Percentiles rank a stretch among this genome's conserved stretches.
Evolutionary conservation across 2,888 invertebrate species (phyloP).

Genomic region (Oscheius sp.): DNA sequence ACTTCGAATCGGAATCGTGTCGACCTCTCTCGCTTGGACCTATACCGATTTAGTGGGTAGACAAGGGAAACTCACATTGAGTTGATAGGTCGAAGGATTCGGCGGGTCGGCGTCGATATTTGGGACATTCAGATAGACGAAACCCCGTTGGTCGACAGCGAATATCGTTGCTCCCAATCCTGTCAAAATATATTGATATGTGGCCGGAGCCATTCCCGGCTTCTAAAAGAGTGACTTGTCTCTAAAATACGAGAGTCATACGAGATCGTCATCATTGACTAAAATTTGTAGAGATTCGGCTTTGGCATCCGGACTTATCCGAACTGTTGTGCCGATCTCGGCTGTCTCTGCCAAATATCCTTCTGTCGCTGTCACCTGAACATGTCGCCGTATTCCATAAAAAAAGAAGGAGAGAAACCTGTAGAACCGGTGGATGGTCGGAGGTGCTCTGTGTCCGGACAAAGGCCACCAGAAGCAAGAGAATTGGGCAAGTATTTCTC

Average conservation of each 20-base stretch:
- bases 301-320: slow-evolving; percentile 61
- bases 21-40: slow-evolving; percentile 73
- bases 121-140: slow-evolving; percentile 70
- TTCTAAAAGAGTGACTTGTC: slow-evolving; percentile 55
- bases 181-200: slow-evolving; percentile 73
- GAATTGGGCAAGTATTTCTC: background rate
- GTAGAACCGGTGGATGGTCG: slow-evolving; percentile 29
- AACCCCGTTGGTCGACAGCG: slow-evolving; percentile 72
- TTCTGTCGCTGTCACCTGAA: slow-evolving; percentile 66
- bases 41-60: slow-evolving; percentile 31
- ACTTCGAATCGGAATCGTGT: slow-evolving; percentile 67
- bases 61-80: slow-evolving; percentile 58
- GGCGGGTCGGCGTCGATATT: slow-evolving; percentile 69
- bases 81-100: slow-evolving; percentile 67
- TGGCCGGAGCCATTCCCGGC: slow-evolving; percentile 73
- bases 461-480: slow-evolving; percentile 5
- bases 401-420: background rate
- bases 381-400: too few species aligned
- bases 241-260: slow-evolving; percentile 38
- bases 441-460: slow-evolving; percentile 20
- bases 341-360: slow-evolving; percentile 71
- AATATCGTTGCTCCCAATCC: slow-evolving; percentile 72
- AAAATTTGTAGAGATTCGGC: slow-evolving; percentile 70
- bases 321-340: slow-evolving; percentile 70
- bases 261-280: slow-evolving; percentile 72